Percentiles rank a stretch among this genome's conserved stretches.
Conservation (phyloP, 2,113 vertebrate species). For the Turdus rufiventris region DNA sequence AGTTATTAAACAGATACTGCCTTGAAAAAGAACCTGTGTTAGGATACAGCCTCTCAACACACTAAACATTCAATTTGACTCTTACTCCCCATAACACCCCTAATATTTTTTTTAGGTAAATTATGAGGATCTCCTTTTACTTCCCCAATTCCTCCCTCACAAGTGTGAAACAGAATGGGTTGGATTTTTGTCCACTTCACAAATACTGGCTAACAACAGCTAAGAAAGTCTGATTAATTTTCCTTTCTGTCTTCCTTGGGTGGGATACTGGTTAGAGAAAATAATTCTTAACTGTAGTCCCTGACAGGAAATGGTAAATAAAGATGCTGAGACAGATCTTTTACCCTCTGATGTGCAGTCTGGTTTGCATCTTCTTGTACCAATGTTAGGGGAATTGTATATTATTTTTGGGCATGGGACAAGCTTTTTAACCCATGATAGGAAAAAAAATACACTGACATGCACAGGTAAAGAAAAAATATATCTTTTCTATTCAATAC, state of each 20-base stretch:
- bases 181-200: not conserved
- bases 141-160: not conserved
- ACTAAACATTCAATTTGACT: not conserved
- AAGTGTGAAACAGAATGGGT: not conserved
- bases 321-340: not conserved
- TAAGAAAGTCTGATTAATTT: not conserved
- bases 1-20: not conserved
- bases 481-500: slow-evolving; percentile 8
- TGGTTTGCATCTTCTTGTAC: not conserved
- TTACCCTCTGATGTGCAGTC: not conserved
- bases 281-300: not conserved
- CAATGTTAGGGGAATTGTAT: not conserved
- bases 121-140: not conserved
- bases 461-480: not conserved
- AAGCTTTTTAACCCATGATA: slow-evolving; percentile 34
- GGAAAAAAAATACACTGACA: not conserved
- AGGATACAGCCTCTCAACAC: not conserved
- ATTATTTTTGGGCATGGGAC: not conserved
- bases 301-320: not conserved
- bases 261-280: not conserved
- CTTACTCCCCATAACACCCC: not conserved
- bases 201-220: not conserved
- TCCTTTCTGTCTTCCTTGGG: not conserved
- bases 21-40: not conserved
- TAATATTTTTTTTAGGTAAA: not conserved